Evolutionary conservation across 2,888 invertebrate genomes (phyloP), one percentile per base, ranked within the genome.

Genomic region (Marronus borbonicus): DNA sequence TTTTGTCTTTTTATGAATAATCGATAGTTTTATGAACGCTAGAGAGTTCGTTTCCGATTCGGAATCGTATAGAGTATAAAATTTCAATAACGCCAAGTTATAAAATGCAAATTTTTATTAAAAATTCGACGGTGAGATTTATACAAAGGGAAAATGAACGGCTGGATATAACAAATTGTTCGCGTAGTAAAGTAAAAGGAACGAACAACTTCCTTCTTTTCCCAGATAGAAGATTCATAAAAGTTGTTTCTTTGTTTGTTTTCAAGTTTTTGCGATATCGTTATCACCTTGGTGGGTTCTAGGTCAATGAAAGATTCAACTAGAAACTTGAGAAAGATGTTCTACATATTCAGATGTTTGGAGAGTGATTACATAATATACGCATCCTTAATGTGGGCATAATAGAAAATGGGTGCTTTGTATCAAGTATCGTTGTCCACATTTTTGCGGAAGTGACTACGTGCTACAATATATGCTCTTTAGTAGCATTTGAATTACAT

Each of bases 51-150:
- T 58, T 72, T 58, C 36, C 72, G 58, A 72, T 72, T 55, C 72
- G 14, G 17, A 72, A 17, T 72, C 72, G 58, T 72, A 72, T 36
- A 64, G 72, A 75, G 75, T 75, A 62, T 79, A 72, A 79, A 76
- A 79, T 76, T 79, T 79, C 79, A 79, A 79, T 79, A 79, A 79
- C 76, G 76, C 68, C 69, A 60, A 69, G 79, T 79, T 79, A 79
- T 79, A 76, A 79, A 79, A 79, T 79, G 79, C 79, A 79, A 79
- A 79, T 79, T 76, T 79, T 79, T 76, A 76, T 76, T 72, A 79
- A 79, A 77, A 76, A 72, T 79, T 76, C 76, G 74, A 62, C 76
- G 64, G 72, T 39, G 76, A 52, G 72, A 72, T 62, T 77, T 77
- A 72, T 72, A 77, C 77, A 77, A 64, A 77, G 64, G 64, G 52